Conservation (phyloP, 53 echinoderm and acorn worm genomes). For the Mesocentrotus franciscanus region DNA sequence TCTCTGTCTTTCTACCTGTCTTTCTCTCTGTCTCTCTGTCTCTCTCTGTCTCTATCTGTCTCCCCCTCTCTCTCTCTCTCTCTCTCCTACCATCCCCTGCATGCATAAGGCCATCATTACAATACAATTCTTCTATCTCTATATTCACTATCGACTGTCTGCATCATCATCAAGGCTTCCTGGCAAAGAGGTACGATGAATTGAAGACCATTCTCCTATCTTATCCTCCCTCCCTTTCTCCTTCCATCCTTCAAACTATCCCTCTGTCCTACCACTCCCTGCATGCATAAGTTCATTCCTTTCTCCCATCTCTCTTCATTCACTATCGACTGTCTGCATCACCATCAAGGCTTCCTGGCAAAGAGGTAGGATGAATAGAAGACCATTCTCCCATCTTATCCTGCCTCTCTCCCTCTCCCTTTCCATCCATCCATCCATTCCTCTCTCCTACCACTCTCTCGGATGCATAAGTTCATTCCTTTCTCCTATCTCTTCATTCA, state of each 20-base stretch:
- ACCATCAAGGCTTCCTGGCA: neutral
- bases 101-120: neutral
- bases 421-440: too few species aligned
- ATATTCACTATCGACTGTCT: constrained; percentile 27
- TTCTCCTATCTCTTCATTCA: constrained; percentile 10
- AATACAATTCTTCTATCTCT: neutral
- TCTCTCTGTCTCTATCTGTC: neutral
- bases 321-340: constrained; percentile 32
- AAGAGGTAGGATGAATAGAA: neutral
- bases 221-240: neutral
- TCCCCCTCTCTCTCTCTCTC: neutral
- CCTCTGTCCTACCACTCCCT: neutral
- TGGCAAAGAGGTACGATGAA: neutral
- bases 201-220: neutral
- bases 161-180: constrained; percentile 10
- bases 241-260: neutral
- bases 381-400: neutral
- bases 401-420: neutral
- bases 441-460: neutral
- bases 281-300: neutral
- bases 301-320: neutral
- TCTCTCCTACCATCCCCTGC: neutral
- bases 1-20: too few species aligned
- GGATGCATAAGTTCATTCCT: neutral
- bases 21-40: too few species aligned